Base-by-base conservation (phyloP, 2,888 invertebrate genomes). In the Aelia acuminata region DNA sequence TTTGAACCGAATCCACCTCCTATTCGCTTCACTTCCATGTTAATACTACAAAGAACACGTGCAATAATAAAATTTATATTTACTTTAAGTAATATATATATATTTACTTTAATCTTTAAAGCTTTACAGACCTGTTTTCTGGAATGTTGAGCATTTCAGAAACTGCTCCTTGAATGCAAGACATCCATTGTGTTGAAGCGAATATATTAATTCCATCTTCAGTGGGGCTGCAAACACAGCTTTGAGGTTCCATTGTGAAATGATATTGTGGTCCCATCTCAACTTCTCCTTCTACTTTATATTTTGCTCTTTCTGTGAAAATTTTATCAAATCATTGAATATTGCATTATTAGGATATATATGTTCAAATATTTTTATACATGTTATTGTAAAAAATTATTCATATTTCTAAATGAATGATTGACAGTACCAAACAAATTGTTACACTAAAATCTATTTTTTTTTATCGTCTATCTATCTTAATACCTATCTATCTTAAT, bases 1-100 rank as follows among this genome's bases (percentile, higher is more conserved):
- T 98, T 98, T 0, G 94, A 94, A 0, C 98, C 98, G 91, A 96
- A 98, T 0, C 93, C 96, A 22, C 98, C 98, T 7, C 98, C 98
- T 5, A 97, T 90, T 70, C 97, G 94, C 11, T 95, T 94, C 0
- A 96, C 95, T 84, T 93, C 92, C 0, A 97, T 93, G 90, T 96
- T 95, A 26, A 97, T 94, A 86, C 96, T 96, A 91, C 89, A 92
- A 92, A 88, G 89, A 63, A 91, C 57, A 90, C 49, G 75, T 35
- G 15, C n/a, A 20, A n/a, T 80, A 13, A n/a, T 4, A 85, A 43
- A 22, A 80, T 80, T 3, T 43, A 43, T 43, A 43, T 80, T 43
- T 43, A 39, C 3, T 15, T 4, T 22, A 11, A n/a, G 22, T n/a
- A n/a, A n/a, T n/a, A n/a, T n/a, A 80, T 80, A 3, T 43, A 43